A percentile compares a stretch with the other conserved stretches of the same genome.
Evolutionary conservation across 2,888 invertebrate species (phyloP).

Genomic region (Mythimna loreyi): DNA sequence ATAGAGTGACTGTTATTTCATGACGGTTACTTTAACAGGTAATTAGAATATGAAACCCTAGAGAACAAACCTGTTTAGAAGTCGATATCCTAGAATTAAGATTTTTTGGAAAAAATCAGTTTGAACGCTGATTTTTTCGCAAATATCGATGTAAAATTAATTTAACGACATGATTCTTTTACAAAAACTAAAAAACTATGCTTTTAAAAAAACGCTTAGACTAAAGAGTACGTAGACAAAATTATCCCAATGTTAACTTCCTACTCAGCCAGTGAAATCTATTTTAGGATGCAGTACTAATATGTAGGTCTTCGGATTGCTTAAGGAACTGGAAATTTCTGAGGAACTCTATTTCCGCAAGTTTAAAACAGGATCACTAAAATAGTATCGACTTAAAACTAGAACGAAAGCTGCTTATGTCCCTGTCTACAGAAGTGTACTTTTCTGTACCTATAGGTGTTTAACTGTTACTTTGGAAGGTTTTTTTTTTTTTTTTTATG

Average conservation of each 20-base stretch:
- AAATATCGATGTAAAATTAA: too few species aligned
- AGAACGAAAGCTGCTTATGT: constrained; percentile 43
- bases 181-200: not conserved
- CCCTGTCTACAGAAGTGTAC: constrained; percentile 18
- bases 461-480: not conserved
- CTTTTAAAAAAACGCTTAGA: not conserved
- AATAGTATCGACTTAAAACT: constrained; percentile 33
- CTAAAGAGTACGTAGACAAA: not conserved
- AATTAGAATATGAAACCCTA: too few species aligned
- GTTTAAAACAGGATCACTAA: constrained; percentile 20
- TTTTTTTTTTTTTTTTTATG: too few species aligned
- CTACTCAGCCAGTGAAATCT: not conserved
- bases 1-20: too few species aligned
- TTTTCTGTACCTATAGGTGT: constrained; percentile 16
- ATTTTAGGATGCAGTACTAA: not conserved
- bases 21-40: too few species aligned
- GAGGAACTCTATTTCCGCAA: constrained; percentile 12
- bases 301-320: not conserved
- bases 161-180: not conserved
- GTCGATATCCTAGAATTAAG: too few species aligned
- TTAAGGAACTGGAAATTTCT: not conserved
- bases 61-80: too few species aligned
- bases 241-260: not conserved
- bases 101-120: too few species aligned
- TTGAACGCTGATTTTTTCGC: too few species aligned